These are phyloP conservation scores for Melieria crassipennis DNA, from an alignment of 2,888 invertebrate genomes.

Conservation along the genomic window DNA sequence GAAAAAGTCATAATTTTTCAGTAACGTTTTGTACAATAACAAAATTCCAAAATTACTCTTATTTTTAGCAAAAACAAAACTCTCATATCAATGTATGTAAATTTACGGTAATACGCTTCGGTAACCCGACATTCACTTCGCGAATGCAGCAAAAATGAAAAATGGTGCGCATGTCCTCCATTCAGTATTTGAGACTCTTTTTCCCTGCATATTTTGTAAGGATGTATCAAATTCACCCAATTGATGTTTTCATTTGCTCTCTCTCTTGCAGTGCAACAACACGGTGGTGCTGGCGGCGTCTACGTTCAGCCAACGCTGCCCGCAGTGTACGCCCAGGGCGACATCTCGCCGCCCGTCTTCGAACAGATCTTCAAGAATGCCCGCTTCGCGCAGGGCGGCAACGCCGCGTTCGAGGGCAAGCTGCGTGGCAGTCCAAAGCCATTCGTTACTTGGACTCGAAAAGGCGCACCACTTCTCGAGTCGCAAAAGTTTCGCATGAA, in stretches of 20 bases:
- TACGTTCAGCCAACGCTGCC: conserved; percentile 63
- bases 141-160: conserved; percentile 23
- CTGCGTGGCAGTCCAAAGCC: conserved; percentile 92
- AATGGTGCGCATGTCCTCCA: conserved; percentile 17
- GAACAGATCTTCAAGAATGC: conserved; percentile 96
- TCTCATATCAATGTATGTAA: too few relatives aligned
- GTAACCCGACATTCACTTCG: neutral
- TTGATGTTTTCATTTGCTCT: neutral
- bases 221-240: neutral
- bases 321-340: conserved; percentile 73
- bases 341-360: conserved; percentile 91
- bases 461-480: conserved; percentile 83
- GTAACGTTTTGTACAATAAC: too few relatives aligned
- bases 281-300: conserved; percentile 55
- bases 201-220: conserved; percentile 25
- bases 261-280: conserved; percentile 52
- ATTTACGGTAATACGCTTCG: too few relatives aligned
- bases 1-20: too few relatives aligned
- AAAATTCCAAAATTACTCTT: too few relatives aligned
- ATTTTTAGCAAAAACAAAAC: too few relatives aligned
- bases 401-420: conserved; percentile 91
- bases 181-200: neutral
- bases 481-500: conserved; percentile 89
- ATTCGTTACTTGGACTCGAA: conserved; percentile 89
- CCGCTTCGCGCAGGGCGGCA: conserved; percentile 93